phyloP scores from a whole-genome alignment of 1,140 invertebrate species.

The Cheumatopsyche charites region DNA sequence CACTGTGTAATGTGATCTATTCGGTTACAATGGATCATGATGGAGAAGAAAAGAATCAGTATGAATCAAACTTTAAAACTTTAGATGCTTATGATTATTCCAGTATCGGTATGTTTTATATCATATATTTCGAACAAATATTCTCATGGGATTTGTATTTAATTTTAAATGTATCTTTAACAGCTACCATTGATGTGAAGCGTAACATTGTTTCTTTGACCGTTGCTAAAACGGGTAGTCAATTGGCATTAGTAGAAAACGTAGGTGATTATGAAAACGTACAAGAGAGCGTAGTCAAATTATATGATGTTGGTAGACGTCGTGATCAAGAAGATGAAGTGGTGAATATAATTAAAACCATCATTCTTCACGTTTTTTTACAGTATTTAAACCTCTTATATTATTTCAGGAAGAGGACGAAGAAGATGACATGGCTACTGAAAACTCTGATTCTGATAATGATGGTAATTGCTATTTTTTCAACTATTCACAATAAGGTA shows the following conservation, averaged over 20 bases:
- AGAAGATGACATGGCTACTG: conserved; percentile 69
- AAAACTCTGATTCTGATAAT: conserved; percentile 62
- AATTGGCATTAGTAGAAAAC: conserved; percentile 85
- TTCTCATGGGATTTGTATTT: too few species aligned
- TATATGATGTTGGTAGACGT: conserved; percentile 81
- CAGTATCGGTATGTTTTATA: conserved; percentile 74
- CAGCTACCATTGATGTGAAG: conserved; percentile 89
- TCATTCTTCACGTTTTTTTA: background rate
- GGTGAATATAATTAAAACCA: conserved; percentile 52
- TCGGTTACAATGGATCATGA: conserved; percentile 69
- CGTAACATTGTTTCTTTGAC: conserved; percentile 78
- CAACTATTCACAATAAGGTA: too few species aligned
- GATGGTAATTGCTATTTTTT: conserved; percentile 48
- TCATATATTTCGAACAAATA: background rate
- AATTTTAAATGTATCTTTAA: conserved; percentile 44
- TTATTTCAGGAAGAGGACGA: conserved; percentile 68
- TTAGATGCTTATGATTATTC: conserved; percentile 93
- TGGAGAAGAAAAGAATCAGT: conserved; percentile 68
- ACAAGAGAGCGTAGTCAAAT: conserved; percentile 81
- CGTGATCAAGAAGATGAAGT: conserved; percentile 77
- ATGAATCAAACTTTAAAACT: conserved; percentile 90
- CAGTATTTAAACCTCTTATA: conserved; percentile 35
- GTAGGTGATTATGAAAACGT: conserved; percentile 74
- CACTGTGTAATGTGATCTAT: conserved; percentile 58
- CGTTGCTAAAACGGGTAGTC: conserved; percentile 76